Base-by-base conservation (phyloP, 1,140 invertebrate genomes). In the Achroia grisella region DNA sequence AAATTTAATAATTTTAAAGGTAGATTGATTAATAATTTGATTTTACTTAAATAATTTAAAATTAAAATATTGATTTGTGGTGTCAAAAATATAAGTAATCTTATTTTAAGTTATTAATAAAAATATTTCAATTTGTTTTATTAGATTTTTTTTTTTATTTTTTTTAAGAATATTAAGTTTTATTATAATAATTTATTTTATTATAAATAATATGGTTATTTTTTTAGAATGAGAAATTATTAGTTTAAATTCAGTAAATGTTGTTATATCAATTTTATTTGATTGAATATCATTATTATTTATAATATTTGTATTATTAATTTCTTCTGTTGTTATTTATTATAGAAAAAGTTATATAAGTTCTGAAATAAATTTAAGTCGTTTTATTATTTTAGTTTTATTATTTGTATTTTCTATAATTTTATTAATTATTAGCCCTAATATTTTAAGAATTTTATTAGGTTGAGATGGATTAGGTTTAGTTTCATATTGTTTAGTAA, bases 401-500 rank as follows among this genome's bases (percentile, higher is more conserved):
- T 23, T 23, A 23, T 23, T 23, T 23, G 17, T 23, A 23, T 23
- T 89, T 36, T 91, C 89, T n/a, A 91, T 92, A 87, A 74, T 91
- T 59, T 78, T 91, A 62, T 85, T 92, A 87, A 89, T 91, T 90
- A 81, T 91, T 74, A 89, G 88, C 8, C 87, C 88, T 55, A 91
- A 90, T 89, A 78, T 91, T 23, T 2, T 23, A 23, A 23, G 17
- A 3, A 23, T 23, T 23, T 23, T 23, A 23, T 23, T 23, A 23
- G 90, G 91, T 0, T 91, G 90, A 56, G 91, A 92, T 89, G 89
- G 89, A 0, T 86, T 92, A 72, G 90, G 90, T 0, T 76, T 90
- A 62, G 77, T 89, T 64, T 91, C 90, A 62, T 91, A 90, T 88
- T 88, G 84, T 87, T 89, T 91, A 84, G 86, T 91, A 32, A 89